A percentile compares a stretch with the other conserved stretches of the same genome.
Evolutionary conservation across 2,797 vertebrate species (phyloP).

Genomic region (Lutjanus campechanus): DNA sequence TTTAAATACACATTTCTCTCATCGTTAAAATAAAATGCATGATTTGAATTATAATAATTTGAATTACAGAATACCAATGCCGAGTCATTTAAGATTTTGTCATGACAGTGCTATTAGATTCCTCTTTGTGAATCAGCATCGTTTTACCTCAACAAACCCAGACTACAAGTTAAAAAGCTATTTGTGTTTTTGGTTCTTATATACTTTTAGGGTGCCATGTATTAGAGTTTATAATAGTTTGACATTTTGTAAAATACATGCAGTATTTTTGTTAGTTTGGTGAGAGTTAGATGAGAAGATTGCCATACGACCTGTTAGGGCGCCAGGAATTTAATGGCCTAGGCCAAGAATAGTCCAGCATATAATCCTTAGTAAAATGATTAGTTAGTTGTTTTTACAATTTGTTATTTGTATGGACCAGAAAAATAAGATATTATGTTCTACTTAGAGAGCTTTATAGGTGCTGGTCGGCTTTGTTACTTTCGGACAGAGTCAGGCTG

Average conservation of each 20-base stretch:
- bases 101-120: background rate
- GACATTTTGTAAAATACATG: background rate
- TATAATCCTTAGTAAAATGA: background rate
- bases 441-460: background rate
- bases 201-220: no score
- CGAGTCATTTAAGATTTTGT: constrained; percentile 19
- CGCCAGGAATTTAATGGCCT: background rate
- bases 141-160: background rate
- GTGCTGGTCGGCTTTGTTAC: background rate
- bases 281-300: background rate
- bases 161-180: background rate
- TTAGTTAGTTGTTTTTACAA: background rate
- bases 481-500: no score
- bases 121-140: background rate
- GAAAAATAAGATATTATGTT: background rate
- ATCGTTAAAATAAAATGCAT: constrained; percentile 36
- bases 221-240: background rate
- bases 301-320: background rate
- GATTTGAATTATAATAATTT: constrained; percentile 28
- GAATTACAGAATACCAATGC: constrained; percentile 21
- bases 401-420: background rate
- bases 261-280: background rate
- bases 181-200: background rate
- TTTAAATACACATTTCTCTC: constrained; percentile 35
- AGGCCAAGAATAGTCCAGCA: background rate